Base-by-base conservation (phyloP, 2,113 vertebrate species). In the Himantopus leucocephalus region DNA sequence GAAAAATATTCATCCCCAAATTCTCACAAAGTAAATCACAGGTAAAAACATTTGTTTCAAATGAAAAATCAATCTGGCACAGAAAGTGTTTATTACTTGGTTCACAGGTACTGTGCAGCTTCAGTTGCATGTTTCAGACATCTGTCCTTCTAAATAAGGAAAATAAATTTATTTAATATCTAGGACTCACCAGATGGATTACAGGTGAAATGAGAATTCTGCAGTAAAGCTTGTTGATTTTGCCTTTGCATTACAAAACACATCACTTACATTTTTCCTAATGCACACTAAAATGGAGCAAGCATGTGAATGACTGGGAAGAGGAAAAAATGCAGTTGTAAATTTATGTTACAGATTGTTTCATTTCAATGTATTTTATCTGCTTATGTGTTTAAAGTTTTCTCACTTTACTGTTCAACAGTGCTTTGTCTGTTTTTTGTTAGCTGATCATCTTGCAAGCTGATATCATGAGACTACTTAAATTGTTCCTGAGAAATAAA, bases 251-350 rank as follows among this genome's bases (percentile, higher is more conserved):
- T 37, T 92, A 76, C 67, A 84, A 92, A 95, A n/a, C 45, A 53
- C 22, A 87, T n/a, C 27, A 80, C 59, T 53, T 63, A 75, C 9
- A 78, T 34, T 76, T 87, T 73, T 58, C 47, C 59, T 59, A 94
- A 75, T 4, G 73, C 67, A 91, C 56, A 34, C n/a, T 86, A 94
- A 96, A 88, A 96, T 56, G 86, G 85, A 94, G 83, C 88, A 97
- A 97, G 94, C 94, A 96, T 34, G 45, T 56, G 78, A 94, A 96
- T 93, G 94, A 96, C 52, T 19, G 71, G 92, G 89, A 95, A 95
- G 53, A 95, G 84, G 92, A 87, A 82, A 94, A 90, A 82, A 79
- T 0, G 64, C 96, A 98, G 98, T 94, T 98, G 98, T 97, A 96
- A 98, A 98, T 98, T 96, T 96, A 96, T 96, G 29, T 41, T 59